These are phyloP conservation scores for Bradypus variegatus DNA, from an alignment of 2,797 vertebrate species.

Conservation along the genomic window DNA sequence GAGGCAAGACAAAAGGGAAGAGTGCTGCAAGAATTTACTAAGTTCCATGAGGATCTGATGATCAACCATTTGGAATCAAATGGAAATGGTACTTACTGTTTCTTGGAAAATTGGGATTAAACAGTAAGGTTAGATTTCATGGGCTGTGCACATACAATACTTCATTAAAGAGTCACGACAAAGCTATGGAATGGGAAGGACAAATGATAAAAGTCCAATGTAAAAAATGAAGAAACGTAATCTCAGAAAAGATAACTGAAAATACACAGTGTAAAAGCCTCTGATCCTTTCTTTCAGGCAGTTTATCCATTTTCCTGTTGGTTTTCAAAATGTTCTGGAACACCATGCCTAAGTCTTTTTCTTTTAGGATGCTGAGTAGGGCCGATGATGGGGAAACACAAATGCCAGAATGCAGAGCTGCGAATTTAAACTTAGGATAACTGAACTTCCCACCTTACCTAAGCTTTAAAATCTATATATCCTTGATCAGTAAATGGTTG, in stretches of 20 bases:
- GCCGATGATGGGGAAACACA: background rate
- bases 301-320: background rate
- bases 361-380: background rate
- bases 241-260: background rate
- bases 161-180: background rate
- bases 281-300: background rate
- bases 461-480: background rate
- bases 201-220: too few relatives aligned
- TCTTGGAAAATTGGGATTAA: background rate
- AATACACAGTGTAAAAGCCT: fast-evolving
- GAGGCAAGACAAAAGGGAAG: background rate
- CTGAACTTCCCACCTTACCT: too few relatives aligned
- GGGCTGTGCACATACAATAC: background rate
- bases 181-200: fast-evolving
- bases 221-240: too few relatives aligned
- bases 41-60: background rate
- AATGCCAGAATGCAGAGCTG: background rate
- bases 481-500: too few relatives aligned
- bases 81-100: too few relatives aligned
- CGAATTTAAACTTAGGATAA: background rate
- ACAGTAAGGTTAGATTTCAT: too few relatives aligned
- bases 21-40: background rate
- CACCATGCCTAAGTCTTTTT: too few relatives aligned
- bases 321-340: background rate
- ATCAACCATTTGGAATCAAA: background rate